These are phyloP conservation scores for Monoplex corrugatus DNA, from an alignment of 2,888 invertebrate species.

Conservation along the genomic window DNA sequence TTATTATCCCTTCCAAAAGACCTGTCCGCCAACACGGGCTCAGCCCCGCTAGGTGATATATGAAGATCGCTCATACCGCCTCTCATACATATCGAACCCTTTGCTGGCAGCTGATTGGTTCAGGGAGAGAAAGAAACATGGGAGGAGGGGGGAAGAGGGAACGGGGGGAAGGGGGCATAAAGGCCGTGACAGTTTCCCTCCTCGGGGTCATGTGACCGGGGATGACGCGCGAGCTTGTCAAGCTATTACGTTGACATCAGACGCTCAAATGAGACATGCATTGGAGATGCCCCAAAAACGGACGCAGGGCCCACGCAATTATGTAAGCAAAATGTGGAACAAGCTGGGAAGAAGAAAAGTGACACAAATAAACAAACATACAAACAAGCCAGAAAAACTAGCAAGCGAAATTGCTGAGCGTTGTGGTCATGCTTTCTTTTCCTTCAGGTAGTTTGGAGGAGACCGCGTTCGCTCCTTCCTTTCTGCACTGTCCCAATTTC, in stretches of 20 bases:
- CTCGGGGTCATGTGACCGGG: not conserved
- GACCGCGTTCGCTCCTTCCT: too few species aligned
- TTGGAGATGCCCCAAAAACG: not conserved
- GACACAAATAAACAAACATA: not conserved
- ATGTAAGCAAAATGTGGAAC: not conserved
- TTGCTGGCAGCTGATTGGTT: not conserved
- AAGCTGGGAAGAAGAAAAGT: not conserved
- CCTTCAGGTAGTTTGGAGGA: too few species aligned
- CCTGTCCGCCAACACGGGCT: not conserved
- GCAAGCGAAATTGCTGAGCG: too few species aligned
- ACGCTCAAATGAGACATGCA: constrained; percentile 11
- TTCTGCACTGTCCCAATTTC: too few species aligned
- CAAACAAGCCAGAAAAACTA: too few species aligned
- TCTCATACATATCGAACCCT: not conserved
- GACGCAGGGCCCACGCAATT: too few species aligned
- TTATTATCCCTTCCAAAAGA: constrained; percentile 40
- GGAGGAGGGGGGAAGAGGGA: not conserved
- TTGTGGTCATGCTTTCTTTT: too few species aligned
- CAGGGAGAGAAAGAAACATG: not conserved
- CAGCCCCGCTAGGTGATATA: constrained; percentile 18
- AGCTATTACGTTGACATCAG: not conserved
- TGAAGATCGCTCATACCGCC: constrained; percentile 8
- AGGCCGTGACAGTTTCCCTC: not conserved
- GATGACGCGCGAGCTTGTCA: not conserved
- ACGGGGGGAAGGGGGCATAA: not conserved